Base-by-base conservation (phyloP, 2,888 invertebrate genomes). In the Acanthococcus lagerstroemiae region DNA sequence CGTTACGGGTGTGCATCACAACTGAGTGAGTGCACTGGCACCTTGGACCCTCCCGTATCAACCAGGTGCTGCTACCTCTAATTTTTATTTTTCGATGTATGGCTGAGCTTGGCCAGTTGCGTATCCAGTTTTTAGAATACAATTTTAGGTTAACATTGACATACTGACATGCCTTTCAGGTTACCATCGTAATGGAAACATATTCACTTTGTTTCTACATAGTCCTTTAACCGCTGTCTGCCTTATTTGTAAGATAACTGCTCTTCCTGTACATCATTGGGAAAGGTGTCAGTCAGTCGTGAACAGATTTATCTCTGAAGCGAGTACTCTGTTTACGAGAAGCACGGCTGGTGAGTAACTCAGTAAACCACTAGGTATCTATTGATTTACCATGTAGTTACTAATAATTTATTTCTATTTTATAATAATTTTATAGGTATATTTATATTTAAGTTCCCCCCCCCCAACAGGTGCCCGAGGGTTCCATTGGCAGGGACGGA, bases 201-300 rank as follows among this genome's bases (percentile, higher is more conserved):
- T 96, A 71, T 94, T 96, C 79, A 95, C 95, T 25, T 80, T 95
- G 75, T 96, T 96, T 81, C 85, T 96, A 72, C 94, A 95, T 79
- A 89, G 90, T 74, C 95, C 96, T 52, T 80, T 95, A 74, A 88
- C 90, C 73, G 93, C 91, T 70, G 86, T 95, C 75, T 94, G 94
- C 79, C 87, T 88, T 77, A 86, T 91, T 74, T 92, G 93, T 76
- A 91, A 92, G 76, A 84, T 95, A 69, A 84, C 85, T 72, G 90
- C 86, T 74, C 84, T 94, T 71, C 85, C 90, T 52, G 84, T 92
- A 72, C 85, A 86, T 71, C 84, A 88, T 73, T 95, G 95, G 95
- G 92, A 95, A 75, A 84, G 90, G 70, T 91, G 91, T 74, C 90
- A 91, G 76, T 83, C 85, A 69, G 86, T 87, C 77, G 84, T 95